Conservation (phyloP, 2,797 vertebrate species). For the Sebastes oblongus region DNA sequence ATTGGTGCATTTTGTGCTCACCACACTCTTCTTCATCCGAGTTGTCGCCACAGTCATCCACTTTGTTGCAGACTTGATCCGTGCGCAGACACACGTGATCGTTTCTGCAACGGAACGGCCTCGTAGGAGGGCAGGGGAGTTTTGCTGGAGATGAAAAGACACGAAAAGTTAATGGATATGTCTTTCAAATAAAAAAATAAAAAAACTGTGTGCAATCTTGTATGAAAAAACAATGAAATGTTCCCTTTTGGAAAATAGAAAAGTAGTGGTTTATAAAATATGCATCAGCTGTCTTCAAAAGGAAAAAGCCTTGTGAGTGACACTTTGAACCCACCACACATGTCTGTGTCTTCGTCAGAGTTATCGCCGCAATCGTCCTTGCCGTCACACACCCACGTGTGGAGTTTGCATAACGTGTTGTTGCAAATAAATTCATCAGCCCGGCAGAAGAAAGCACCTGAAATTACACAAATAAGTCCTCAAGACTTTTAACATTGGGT, state of each 20-base stretch:
- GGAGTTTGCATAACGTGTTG: conserved; percentile 97
- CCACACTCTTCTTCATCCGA: conserved; percentile 95
- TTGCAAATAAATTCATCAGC: conserved; percentile 97
- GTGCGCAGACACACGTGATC: conserved; percentile 91
- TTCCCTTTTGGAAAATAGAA: neutral
- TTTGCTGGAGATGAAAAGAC: conserved; percentile 80
- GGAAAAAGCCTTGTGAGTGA: neutral
- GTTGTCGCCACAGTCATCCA: conserved; percentile 95
- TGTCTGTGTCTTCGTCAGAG: conserved; percentile 92
- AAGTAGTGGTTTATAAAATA: conserved; percentile 46
- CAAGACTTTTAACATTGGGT: neutral
- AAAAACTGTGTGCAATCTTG: neutral
- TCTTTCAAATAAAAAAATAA: conserved; percentile 10
- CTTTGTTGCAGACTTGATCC: conserved; percentile 92
- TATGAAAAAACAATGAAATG: neutral
- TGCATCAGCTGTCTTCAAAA: conserved; percentile 28
- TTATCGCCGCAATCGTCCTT: conserved; percentile 98
- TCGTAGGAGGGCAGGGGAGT: conserved; percentile 91
- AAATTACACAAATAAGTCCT: conserved; percentile 36
- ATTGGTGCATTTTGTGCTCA: conserved; percentile 64
- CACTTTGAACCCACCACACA: conserved; percentile 88
- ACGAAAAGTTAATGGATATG: neutral
- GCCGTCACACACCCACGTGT: conserved; percentile 96
- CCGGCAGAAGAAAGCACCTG: conserved; percentile 93
- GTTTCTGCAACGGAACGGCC: conserved; percentile 91